Conservation (phyloP, 2,888 invertebrate species). For the Drosophila monieri region DNA sequence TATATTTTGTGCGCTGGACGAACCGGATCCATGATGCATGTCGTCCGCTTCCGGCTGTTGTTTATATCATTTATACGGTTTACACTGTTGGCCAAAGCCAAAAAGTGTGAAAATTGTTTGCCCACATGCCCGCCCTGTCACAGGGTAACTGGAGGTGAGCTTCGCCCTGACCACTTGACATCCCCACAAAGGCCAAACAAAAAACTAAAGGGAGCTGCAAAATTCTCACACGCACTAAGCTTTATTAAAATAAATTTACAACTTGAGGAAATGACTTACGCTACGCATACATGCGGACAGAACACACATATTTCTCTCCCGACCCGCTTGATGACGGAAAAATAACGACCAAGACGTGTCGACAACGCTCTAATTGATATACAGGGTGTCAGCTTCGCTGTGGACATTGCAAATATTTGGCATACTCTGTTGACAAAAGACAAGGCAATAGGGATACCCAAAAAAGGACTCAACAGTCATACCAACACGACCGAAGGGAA, state of each 20-base stretch:
- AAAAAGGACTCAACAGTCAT: background rate
- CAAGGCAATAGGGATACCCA: background rate
- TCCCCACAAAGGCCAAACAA: background rate
- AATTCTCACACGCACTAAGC: conserved; percentile 53
- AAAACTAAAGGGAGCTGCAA: conserved; percentile 1
- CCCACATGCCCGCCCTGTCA: conserved; percentile 29
- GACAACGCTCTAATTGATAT: conserved; percentile 59
- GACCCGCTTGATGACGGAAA: conserved; percentile 47
- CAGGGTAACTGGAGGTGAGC: conserved; percentile 5
- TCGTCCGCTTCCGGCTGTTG: conserved; percentile 43
- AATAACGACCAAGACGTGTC: conserved; percentile 64
- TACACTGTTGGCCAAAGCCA: conserved; percentile 37
- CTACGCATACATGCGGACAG: conserved; percentile 44
- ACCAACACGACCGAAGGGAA: background rate
- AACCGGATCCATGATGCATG: conserved; percentile 25
- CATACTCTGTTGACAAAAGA: conserved; percentile 49
- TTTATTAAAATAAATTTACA: conserved; percentile 60
- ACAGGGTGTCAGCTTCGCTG: conserved; percentile 45
- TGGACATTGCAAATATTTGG: conserved; percentile 39
- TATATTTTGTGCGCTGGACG: conserved; percentile 48
- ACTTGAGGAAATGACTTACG: conserved; percentile 58
- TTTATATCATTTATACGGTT: conserved; percentile 61
- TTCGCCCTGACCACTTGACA: conserved; percentile 38
- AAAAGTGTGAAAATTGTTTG: conserved; percentile 48
- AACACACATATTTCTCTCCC: conserved; percentile 23